phyloP scores from a whole-genome alignment of 64 coral and sea anemone species.

The Hydrozoanthus tunicans region DNA sequence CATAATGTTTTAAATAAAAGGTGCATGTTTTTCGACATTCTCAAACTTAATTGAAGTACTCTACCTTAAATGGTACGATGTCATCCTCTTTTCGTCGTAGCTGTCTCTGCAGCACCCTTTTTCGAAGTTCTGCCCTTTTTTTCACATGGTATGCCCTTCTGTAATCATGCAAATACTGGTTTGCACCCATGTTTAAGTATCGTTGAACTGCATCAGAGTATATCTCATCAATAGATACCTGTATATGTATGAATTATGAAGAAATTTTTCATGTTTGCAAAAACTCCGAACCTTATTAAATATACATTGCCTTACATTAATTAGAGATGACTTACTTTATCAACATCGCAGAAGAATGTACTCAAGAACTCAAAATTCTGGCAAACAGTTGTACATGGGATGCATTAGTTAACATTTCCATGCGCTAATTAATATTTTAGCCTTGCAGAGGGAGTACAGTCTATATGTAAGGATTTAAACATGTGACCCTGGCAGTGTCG shows the following conservation, averaged over 20 bases:
- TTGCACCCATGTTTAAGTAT: conserved; percentile 68
- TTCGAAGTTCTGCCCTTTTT: conserved; percentile 64
- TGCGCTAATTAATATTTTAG: too few relatives aligned
- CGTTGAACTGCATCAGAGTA: conserved; percentile 12
- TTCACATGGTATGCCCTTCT: conserved; percentile 46
- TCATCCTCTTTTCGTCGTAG: conserved; percentile 39
- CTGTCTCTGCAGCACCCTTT: conserved; percentile 53
- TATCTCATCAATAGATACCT: conserved; percentile 21
- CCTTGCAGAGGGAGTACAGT: too few relatives aligned
- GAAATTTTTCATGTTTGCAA: background rate
- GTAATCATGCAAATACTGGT: conserved; percentile 58
- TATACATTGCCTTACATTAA: background rate
- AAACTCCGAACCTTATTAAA: background rate
- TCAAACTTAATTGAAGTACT: too few relatives aligned
- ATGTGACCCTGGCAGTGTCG: too few relatives aligned
- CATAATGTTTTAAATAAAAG: background rate
- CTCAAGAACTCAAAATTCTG: too few relatives aligned
- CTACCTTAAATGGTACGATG: conserved; percentile 40
- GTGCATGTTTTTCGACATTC: background rate
- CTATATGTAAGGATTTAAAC: too few relatives aligned
- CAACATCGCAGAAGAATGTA: too few relatives aligned
- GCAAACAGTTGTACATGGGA: too few relatives aligned
- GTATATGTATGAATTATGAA: background rate
- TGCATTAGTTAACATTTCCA: too few relatives aligned
- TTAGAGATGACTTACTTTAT: too few relatives aligned